Conservation (phyloP, 2,113 vertebrate species). For the Caretta caretta region DNA sequence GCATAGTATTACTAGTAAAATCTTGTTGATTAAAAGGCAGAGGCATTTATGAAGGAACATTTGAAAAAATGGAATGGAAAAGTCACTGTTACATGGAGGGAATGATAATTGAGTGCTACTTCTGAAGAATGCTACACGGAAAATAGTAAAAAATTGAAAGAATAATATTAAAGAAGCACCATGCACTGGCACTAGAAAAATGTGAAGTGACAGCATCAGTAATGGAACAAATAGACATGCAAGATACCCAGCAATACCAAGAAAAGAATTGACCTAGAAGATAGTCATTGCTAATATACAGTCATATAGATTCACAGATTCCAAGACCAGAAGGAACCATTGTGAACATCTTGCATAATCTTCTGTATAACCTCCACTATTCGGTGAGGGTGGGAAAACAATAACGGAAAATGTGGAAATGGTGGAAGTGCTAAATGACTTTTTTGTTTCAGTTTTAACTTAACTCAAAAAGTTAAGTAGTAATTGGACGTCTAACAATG, state of each 20-base stretch:
- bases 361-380: neutral
- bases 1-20: neutral
- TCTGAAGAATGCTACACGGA: neutral
- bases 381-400: too few relatives aligned
- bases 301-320: neutral
- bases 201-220: neutral
- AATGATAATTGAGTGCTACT: rapidly evolving
- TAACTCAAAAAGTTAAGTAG: too few relatives aligned
- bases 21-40: neutral
- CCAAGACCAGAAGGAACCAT: neutral
- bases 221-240: neutral
- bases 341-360: neutral
- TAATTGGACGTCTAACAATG: too few relatives aligned
- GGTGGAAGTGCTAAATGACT: too few relatives aligned
- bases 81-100: neutral
- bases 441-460: too few relatives aligned
- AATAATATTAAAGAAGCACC: neutral
- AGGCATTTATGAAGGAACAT: conserved; percentile 8
- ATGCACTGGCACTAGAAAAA: neutral
- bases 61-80: conserved; percentile 27
- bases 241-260: neutral
- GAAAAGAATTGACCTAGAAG: neutral
- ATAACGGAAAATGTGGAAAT: too few relatives aligned
- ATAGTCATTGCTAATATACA: neutral
- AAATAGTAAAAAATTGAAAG: neutral